phyloP scores from a whole-genome alignment of 2,888 invertebrate species.

The Drosophila subquinaria region DNA sequence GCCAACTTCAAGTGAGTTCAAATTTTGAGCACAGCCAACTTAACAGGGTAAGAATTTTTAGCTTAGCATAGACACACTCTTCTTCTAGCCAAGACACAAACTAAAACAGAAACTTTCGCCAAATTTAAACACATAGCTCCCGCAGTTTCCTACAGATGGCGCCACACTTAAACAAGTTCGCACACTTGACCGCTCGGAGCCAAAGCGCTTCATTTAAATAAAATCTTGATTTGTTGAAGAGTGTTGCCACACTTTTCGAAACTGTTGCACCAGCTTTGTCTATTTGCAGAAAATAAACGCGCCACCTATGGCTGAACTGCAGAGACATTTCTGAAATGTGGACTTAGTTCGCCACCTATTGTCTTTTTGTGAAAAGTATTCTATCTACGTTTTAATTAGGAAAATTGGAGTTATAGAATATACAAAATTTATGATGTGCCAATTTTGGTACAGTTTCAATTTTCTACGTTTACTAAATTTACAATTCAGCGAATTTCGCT shows the following conservation, averaged over 20 bases:
- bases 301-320: background rate
- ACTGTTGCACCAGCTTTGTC: background rate
- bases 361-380: background rate
- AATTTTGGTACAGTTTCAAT: background rate
- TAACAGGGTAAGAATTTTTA: background rate
- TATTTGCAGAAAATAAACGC: background rate
- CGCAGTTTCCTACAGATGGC: conserved; percentile 15
- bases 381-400: background rate
- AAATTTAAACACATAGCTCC: background rate
- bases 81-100: background rate
- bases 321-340: background rate
- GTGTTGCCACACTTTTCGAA: background rate
- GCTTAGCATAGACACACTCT: conserved; percentile 4
- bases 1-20: conserved; percentile 1
- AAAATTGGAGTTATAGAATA: background rate
- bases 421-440: background rate
- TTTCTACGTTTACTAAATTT: background rate
- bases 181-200: too few relatives aligned
- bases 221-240: too few relatives aligned
- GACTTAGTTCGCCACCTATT: background rate
- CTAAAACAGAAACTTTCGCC: background rate
- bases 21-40: conserved; percentile 33
- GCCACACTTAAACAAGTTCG: background rate
- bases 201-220: too few relatives aligned
- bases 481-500: background rate